Percentiles rank a stretch among this genome's conserved stretches.
Evolutionary conservation across 2,888 invertebrate species (phyloP).

Genomic region (Apantesis nais): DNA sequence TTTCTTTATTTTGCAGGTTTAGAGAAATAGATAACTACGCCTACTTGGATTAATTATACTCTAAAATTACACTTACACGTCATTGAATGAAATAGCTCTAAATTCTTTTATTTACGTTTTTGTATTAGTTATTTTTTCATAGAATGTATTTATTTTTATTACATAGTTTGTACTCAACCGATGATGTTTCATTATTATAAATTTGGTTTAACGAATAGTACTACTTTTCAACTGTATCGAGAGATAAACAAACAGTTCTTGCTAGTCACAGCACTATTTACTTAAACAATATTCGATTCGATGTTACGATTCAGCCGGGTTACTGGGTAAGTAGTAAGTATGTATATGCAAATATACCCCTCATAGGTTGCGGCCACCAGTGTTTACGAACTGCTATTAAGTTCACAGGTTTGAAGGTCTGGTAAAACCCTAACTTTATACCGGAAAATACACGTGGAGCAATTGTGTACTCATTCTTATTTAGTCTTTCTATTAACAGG

Average conservation of each 20-base stretch:
- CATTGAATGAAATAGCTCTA: neutral
- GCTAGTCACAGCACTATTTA: neutral
- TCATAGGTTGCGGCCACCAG: neutral
- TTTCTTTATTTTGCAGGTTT: neutral
- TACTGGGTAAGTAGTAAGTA: neutral
- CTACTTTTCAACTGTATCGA: neutral
- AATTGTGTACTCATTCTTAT: too few species aligned
- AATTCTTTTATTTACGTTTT: neutral
- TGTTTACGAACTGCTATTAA: neutral
- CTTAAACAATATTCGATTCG: neutral
- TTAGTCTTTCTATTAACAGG: too few species aligned
- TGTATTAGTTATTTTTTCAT: neutral
- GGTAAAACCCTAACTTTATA: too few species aligned
- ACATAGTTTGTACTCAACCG: neutral
- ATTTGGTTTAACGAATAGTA: neutral
- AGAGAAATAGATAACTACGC: neutral
- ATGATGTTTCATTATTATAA: neutral
- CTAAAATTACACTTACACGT: neutral
- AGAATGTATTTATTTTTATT: neutral
- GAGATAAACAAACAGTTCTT: neutral
- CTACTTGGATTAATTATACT: neutral
- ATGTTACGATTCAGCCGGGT: neutral
- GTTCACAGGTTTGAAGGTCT: too few species aligned
- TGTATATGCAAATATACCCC: neutral
- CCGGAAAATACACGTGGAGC: too few species aligned